Percentiles rank a stretch among this genome's conserved stretches.
These are phyloP conservation scores for Falco punctatus DNA, from an alignment of 2,113 vertebrate genomes.

Conservation along the genomic window DNA sequence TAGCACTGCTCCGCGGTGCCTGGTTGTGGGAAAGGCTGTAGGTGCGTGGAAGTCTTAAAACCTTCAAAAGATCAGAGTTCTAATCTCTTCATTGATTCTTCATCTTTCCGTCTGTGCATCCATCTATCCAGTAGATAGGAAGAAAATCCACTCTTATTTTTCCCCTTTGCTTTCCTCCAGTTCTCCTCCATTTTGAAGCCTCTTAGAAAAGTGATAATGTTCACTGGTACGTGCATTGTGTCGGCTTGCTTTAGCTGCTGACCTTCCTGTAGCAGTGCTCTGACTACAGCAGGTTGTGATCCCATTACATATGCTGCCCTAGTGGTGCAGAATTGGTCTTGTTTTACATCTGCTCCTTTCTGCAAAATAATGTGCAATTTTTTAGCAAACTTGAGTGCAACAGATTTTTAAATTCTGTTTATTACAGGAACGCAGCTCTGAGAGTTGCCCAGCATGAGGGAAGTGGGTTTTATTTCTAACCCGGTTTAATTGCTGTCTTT, in stretches of 20 bases:
- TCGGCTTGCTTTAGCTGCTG: neutral
- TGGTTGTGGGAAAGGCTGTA: neutral
- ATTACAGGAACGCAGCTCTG: neutral
- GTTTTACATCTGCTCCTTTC: neutral
- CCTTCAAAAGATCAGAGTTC: rapidly evolving
- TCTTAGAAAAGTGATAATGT: neutral
- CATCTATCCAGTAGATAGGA: neutral
- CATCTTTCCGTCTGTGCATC: neutral
- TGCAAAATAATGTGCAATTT: neutral
- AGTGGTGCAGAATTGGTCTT: neutral
- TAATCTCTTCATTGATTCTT: neutral
- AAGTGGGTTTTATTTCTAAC: neutral
- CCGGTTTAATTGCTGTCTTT: neutral
- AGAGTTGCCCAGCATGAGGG: neutral
- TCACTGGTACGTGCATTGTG: neutral
- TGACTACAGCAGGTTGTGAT: neutral
- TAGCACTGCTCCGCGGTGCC: neutral
- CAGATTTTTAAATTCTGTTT: neutral
- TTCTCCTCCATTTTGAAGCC: neutral
- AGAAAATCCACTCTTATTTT: neutral
- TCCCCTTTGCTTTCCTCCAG: neutral
- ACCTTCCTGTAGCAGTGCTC: neutral
- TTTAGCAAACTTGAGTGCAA: neutral
- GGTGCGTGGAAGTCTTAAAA: neutral
- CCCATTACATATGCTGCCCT: neutral